Base-by-base conservation (phyloP, 1,140 invertebrate species). In the Euborellia annulipes region DNA sequence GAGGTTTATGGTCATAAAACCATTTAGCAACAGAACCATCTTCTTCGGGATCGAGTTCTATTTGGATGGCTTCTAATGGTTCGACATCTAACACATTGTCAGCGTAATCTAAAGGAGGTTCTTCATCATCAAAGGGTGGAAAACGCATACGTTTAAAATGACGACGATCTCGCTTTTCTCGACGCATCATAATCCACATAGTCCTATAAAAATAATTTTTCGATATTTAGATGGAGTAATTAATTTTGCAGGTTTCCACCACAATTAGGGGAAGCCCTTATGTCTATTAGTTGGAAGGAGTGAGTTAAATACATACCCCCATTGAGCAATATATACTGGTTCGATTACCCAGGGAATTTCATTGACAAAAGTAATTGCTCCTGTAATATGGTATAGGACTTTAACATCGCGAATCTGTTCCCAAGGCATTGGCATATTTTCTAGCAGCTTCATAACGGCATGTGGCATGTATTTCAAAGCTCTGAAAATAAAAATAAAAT, bases 361-460 rank as follows among this genome's bases (percentile, higher is more conserved):
- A 72, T 99, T 98, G 7, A 98, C 93, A 71, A 99, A 99, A 20
- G 96, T 98, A 43, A 99, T 99, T n/a, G 96, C 96, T 49, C 96
- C 93, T 11, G 93, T 97, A 36, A 97, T 96, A 57, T 97, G 94
- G 62, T 97, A 98, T 3, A 97, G 66, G 2, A 97, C 93, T 66
- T 91, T 86, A 0, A 97, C 91, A 70, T 99, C 95, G 53, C 95
- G 68, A 50, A 98, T 98, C 67, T 99, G 95, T 67, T 99, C 96
- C 96, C 96, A 99, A 1, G 96, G 96, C 95, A 98, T 98, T 0
- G 96, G 96, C 95, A 99, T 98, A 60, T 99, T 99, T 67, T 99
- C 95, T 46, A 99, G 62, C 1, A 99, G 70, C 60, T 99, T 99
- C 69, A 98, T 81, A 1, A 98, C 93, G 18, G 96, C 95, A 75